Conservation (phyloP, 2,888 invertebrate species). For the Conchocele bisecta region DNA sequence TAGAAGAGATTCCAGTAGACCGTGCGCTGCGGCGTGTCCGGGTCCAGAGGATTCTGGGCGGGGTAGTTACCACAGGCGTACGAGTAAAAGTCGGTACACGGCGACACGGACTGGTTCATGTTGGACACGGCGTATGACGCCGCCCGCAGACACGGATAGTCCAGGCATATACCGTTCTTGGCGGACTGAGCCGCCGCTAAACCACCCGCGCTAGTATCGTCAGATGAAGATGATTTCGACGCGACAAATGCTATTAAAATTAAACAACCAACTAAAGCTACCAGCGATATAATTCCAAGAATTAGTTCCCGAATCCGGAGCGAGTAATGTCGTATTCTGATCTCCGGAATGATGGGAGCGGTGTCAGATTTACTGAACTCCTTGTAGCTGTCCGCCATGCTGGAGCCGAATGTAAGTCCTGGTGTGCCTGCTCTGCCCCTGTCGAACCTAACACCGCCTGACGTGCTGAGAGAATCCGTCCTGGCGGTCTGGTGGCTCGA, state of each 20-base stretch:
- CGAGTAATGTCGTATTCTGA: conserved; percentile 50
- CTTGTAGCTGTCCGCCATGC: conserved; percentile 69
- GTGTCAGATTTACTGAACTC: conserved; percentile 65
- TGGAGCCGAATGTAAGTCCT: conserved; percentile 35
- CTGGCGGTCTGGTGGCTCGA: conserved; percentile 6
- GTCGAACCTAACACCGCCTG: conserved; percentile 31
- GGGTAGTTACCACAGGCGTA: conserved; percentile 84
- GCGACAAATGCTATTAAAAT: conserved; percentile 67
- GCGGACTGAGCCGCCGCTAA: conserved; percentile 43
- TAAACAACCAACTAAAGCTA: conserved; percentile 64
- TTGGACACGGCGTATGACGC: conserved; percentile 64
- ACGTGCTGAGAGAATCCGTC: conserved; percentile 18
- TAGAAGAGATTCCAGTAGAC: conserved; percentile 65
- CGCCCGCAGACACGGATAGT: conserved; percentile 67
- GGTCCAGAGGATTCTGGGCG: conserved; percentile 65
- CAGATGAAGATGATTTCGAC: conserved; percentile 22
- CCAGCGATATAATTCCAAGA: conserved; percentile 52
- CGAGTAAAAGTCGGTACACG: conserved; percentile 84
- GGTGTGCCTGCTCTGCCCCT: conserved; percentile 6
- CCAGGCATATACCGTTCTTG: conserved; percentile 55
- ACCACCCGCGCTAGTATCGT: conserved; percentile 1
- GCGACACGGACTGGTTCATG: conserved; percentile 76
- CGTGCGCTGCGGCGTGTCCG: conserved; percentile 58
- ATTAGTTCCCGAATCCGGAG: conserved; percentile 71
- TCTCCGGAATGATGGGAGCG: conserved; percentile 64